A percentile compares a stretch with the other conserved stretches of the same genome.
Conservation (phyloP, 2,888 invertebrate genomes). For the Hyposoter didymator region DNA sequence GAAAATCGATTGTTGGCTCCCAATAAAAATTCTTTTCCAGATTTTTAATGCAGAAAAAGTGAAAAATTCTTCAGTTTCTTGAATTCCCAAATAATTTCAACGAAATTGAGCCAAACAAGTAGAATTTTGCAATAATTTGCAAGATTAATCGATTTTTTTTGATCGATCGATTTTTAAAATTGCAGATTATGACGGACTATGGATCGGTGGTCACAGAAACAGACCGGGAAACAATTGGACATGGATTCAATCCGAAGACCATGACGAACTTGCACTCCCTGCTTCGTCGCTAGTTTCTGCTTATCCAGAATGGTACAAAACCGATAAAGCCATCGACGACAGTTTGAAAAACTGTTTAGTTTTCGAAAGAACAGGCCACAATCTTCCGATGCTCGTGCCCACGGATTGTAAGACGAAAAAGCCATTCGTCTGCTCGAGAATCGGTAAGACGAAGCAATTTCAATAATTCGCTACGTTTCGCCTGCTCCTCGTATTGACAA, state of each 20-base stretch:
- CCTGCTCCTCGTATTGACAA: neutral
- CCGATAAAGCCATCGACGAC: neutral
- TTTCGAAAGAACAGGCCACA: slow-evolving; percentile 69
- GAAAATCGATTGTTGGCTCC: too few relatives aligned
- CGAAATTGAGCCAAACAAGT: neutral
- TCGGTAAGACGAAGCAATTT: slow-evolving; percentile 62
- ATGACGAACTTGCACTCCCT: slow-evolving; percentile 35
- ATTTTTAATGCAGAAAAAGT: neutral
- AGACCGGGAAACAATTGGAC: slow-evolving; percentile 58
- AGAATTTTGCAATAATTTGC: neutral
- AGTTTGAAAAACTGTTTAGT: slow-evolving; percentile 67
- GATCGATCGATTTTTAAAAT: too few relatives aligned
- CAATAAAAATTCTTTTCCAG: too few relatives aligned
- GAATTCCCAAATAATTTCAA: neutral
- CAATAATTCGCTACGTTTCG: neutral
- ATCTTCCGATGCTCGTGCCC: slow-evolving; percentile 67
- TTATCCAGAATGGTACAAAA: slow-evolving; percentile 65
- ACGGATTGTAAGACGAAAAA: slow-evolving; percentile 65
- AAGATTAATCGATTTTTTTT: neutral
- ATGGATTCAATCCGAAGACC: slow-evolving; percentile 55
- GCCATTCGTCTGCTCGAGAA: slow-evolving; percentile 68
- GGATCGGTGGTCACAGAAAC: slow-evolving; percentile 68
- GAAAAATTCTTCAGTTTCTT: neutral
- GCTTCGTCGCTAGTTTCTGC: slow-evolving; percentile 40
- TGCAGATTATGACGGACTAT: slow-evolving; percentile 71